Evolutionary conservation across 2,113 vertebrate genomes (phyloP), one percentile per base, ranked within the genome.

Genomic region (Pongo pygmaeus): DNA sequence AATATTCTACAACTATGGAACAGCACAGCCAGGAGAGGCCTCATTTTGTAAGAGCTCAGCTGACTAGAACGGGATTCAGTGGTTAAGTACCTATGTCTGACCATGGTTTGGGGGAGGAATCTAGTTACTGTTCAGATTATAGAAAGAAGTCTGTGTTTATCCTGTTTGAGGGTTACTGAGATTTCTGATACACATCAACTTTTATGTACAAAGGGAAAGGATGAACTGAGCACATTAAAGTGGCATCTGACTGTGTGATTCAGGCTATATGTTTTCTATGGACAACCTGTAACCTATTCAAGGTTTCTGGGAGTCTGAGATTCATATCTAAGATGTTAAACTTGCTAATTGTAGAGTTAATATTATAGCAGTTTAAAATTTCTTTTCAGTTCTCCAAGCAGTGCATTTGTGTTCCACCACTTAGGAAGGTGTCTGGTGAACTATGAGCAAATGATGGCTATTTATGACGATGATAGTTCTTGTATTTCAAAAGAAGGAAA

Each of bases 401-500:
- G 3, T 69, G 6, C n/a, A 72, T 93, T 95, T 35, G 20, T 20
- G 7, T 95, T 64, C 32, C 4, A 61, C 7, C 16, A 74, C 64
- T 95, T 94, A 84, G 38, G 52, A 89, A 59, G 50, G 40, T 80
- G 8, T 95, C 32, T 52, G 18, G 50, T 88, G 81, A 93, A 57
- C 32, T 80, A 27, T 55, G 23, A 87, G 1, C 84, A 93, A 90
- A 69, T 61, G 46, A 75, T 70, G n/a, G 32, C 64, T 96, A 20
- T 46, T 92, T 67, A 43, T 93, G 80, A 90, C 84, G 79, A 8
- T 32, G 61, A 84, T 52, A 43, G 35, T 30, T 88, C 18, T 32
- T 84, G 4, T 91, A 61, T 85, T 93, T 97, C 84, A 96, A 87
- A 92, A 40, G 30, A 88, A 84, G 95, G 55, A 74, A 92, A 74